These are phyloP conservation scores for Siderastrea siderea DNA, from an alignment of 92 coral and sea anemone species.

Conservation along the genomic window DNA sequence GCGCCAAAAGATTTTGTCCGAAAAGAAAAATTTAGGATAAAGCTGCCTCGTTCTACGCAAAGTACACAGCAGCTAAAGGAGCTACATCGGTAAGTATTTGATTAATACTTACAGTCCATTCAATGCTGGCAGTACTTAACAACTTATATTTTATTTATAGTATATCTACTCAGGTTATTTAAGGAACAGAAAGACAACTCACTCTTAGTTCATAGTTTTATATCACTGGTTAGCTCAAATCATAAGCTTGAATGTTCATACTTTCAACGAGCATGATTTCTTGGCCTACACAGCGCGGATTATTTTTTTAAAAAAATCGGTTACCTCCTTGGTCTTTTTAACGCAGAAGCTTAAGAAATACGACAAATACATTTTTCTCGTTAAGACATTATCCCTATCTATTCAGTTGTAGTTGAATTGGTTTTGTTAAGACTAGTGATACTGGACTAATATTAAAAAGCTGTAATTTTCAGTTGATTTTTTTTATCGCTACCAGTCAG, in stretches of 20 bases:
- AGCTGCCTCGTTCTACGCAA: slow-evolving; percentile 9
- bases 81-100: slow-evolving; percentile 25
- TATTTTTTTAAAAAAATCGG: too few species aligned
- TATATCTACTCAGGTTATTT: neutral
- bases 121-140: too few species aligned
- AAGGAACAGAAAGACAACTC: neutral
- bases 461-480: too few species aligned
- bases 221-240: neutral
- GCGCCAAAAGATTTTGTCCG: slow-evolving; percentile 18
- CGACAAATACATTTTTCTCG: too few species aligned
- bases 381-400: too few species aligned
- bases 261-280: neutral
- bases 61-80: slow-evolving; percentile 20
- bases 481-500: too few species aligned
- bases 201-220: neutral
- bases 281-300: too few species aligned
- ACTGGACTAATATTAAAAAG: too few species aligned
- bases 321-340: too few species aligned
- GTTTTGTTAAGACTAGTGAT: too few species aligned
- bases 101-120: neutral
- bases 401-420: too few species aligned
- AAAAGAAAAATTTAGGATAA: slow-evolving; percentile 15
- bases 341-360: too few species aligned
- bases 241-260: neutral
- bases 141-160: neutral